phyloP scores from a whole-genome alignment of 2,888 invertebrate genomes.

The Norana najaformis region DNA sequence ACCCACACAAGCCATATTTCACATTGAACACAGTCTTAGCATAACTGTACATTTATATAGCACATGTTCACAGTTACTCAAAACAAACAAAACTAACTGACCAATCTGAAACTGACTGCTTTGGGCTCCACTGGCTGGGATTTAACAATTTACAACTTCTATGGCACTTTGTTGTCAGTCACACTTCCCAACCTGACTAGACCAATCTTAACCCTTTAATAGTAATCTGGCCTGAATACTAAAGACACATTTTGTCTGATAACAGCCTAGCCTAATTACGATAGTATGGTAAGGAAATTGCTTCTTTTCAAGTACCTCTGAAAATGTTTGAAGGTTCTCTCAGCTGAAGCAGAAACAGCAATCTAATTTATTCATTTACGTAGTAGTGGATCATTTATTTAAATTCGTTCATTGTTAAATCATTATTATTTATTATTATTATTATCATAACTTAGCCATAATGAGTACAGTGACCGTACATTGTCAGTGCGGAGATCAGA shows the following conservation, averaged over 20 bases:
- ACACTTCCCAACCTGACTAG: background rate
- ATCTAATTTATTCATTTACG: background rate
- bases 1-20: background rate
- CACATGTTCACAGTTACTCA: background rate
- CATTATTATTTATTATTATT: background rate
- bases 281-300: background rate
- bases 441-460: background rate
- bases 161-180: background rate
- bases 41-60: background rate
- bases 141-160: background rate
- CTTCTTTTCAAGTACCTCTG: background rate
- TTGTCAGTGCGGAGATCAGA: background rate
- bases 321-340: background rate
- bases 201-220: background rate
- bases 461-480: background rate
- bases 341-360: background rate
- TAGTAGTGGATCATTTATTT: background rate
- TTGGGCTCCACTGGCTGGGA: background rate
- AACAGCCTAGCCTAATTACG: too few relatives aligned
- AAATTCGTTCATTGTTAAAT: background rate
- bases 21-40: background rate
- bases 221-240: background rate
- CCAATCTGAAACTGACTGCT: background rate
- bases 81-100: background rate
- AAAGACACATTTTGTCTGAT: too few relatives aligned